Percentiles rank a stretch among this genome's conserved stretches.
phyloP scores from a whole-genome alignment of 2,113 vertebrate species.

The Brachyhypopomus gauderio region DNA sequence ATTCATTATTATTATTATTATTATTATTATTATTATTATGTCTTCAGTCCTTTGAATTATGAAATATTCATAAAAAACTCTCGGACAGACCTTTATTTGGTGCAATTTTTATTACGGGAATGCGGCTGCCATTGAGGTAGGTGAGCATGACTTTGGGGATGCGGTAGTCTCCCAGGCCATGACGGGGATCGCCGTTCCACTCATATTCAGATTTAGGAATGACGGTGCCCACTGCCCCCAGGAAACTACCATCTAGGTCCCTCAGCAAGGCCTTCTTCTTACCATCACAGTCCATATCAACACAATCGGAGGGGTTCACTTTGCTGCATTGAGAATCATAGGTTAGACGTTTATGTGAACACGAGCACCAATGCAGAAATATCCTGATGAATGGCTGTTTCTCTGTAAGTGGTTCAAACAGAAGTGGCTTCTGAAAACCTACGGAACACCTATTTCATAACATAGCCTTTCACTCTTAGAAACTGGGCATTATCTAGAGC shows the following conservation, averaged over 20 bases:
- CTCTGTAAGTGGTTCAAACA: background rate
- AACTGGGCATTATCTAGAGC: background rate
- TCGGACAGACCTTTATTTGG: slow-evolving; percentile 79
- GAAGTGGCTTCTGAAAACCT: no score
- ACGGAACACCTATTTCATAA: no score
- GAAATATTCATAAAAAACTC: background rate
- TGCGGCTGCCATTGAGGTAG: slow-evolving; percentile 77
- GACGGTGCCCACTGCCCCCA: slow-evolving; percentile 77
- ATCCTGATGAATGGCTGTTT: background rate
- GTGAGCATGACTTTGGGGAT: slow-evolving; percentile 84
- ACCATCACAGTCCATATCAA: slow-evolving; percentile 90
- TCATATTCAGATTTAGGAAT: slow-evolving; percentile 83
- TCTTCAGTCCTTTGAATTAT: background rate
- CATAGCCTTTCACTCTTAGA: no score
- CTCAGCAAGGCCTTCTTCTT: slow-evolving; percentile 83
- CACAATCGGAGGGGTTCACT: slow-evolving; percentile 82
- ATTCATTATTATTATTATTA: no score
- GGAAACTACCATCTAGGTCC: slow-evolving; percentile 83
- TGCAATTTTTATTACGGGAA: slow-evolving; percentile 78
- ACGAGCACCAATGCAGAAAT: background rate
- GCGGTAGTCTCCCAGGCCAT: slow-evolving; percentile 83
- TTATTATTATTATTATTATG: no score
- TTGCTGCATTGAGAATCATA: slow-evolving; percentile 67
- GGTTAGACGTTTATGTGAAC: background rate
- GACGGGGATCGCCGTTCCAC: slow-evolving; percentile 78